A percentile compares a stretch with the other conserved stretches of the same genome.
Evolutionary conservation across 2,113 vertebrate species (phyloP).

Genomic region (Apistogramma diplotaenia): DNA sequence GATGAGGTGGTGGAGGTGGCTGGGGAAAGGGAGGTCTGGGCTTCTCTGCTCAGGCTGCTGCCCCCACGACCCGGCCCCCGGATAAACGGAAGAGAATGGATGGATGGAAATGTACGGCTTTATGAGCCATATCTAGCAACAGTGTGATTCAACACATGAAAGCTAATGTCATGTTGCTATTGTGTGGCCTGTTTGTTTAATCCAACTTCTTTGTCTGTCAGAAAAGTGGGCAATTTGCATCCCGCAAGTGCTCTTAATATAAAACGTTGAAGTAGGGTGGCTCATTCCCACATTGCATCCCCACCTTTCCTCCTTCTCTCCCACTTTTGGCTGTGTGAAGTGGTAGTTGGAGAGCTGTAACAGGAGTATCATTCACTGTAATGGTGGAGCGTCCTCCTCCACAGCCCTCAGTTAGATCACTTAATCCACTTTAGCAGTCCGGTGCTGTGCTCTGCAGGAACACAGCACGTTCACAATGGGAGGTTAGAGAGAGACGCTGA

Average conservation of each 20-base stretch:
- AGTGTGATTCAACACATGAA: not conserved
- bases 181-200: conserved; percentile 64
- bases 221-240: conserved; percentile 67
- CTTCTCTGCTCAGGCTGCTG: too few relatives aligned
- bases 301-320: conserved; percentile 64
- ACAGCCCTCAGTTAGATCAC: conserved; percentile 67
- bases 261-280: conserved; percentile 61
- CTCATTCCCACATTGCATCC: conserved; percentile 55
- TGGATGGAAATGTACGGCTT: too few relatives aligned
- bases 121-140: not conserved
- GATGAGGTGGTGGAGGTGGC: too few relatives aligned
- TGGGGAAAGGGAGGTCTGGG: too few relatives aligned
- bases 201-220: conserved; percentile 44
- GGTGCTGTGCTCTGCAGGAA: conserved; percentile 24
- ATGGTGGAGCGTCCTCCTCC: conserved; percentile 67
- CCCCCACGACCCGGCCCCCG: too few relatives aligned
- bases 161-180: not conserved
- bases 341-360: conserved; percentile 55
- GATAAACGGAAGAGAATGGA: too few relatives aligned
- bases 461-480: conserved; percentile 46
- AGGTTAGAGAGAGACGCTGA: conserved; percentile 37
- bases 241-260: conserved; percentile 56
- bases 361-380: conserved; percentile 71
- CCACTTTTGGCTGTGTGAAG: conserved; percentile 59
- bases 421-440: conserved; percentile 64